Percentiles rank a stretch among this genome's conserved stretches.
phyloP scores from a whole-genome alignment of 2,888 invertebrate species.

The Phyllotreta cruciferae region DNA sequence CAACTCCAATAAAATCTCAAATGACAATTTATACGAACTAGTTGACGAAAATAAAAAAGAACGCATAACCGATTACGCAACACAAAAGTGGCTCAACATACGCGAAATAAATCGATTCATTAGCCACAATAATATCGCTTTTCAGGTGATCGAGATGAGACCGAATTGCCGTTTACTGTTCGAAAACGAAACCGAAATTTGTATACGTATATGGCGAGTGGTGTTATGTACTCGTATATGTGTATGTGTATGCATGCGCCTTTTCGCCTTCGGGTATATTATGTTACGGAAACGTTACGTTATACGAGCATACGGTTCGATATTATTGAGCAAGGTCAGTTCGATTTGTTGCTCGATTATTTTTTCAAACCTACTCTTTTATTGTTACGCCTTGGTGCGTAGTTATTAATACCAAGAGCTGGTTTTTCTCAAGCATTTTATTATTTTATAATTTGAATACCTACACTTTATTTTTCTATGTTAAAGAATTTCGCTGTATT shows the following conservation, averaged over 20 bases:
- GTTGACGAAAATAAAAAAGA: no score
- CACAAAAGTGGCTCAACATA: slow-evolving; percentile 3
- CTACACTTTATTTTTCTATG: no score
- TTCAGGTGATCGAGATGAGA: slow-evolving; percentile 32
- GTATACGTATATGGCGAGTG: slow-evolving; percentile 26
- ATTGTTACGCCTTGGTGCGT: no score
- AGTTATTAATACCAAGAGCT: no score
- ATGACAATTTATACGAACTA: no score
- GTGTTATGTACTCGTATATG: slow-evolving; percentile 4
- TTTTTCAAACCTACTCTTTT: no score
- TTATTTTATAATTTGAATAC: no score
- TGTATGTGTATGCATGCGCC: slow-evolving; percentile 14
- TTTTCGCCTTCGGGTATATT: slow-evolving; percentile 24
- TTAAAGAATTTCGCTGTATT: no score
- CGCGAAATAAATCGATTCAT: slow-evolving; percentile 2
- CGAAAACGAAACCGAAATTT: slow-evolving; percentile 40
- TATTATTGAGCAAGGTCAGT: slow-evolving; percentile 14
- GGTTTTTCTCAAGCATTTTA: no score
- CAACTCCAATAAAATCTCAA: no score
- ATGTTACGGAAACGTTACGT: slow-evolving; percentile 15
- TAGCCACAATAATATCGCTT: slow-evolving; percentile 27
- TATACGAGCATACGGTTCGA: not conserved
- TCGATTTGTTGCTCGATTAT: no score
- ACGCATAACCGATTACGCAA: slow-evolving; percentile 1
- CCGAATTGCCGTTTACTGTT: slow-evolving; percentile 38